These are phyloP conservation scores for Linepithema humile DNA, from an alignment of 1,140 invertebrate species.

Conservation along the genomic window DNA sequence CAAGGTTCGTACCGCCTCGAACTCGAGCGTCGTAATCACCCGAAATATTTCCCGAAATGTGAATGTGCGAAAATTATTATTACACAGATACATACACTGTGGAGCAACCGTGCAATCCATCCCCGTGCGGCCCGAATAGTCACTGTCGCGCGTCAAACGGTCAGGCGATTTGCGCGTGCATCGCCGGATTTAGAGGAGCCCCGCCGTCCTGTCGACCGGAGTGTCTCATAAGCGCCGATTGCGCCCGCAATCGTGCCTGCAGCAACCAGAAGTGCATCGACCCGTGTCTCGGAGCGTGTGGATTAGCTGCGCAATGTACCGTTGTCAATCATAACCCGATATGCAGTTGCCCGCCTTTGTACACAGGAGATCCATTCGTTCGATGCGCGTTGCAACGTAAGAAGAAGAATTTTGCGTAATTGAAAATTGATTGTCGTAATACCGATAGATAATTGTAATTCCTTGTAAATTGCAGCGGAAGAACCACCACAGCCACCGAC, in stretches of 20 bases:
- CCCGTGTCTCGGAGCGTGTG: constrained; percentile 90
- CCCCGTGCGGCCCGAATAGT: constrained; percentile 88
- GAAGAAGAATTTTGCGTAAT: constrained; percentile 45
- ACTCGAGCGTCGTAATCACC: background rate
- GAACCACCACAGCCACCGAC: constrained; percentile 70
- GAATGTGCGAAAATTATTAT: background rate
- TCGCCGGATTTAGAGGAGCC: constrained; percentile 87
- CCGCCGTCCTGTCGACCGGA: constrained; percentile 89
- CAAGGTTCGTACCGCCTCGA: constrained; percentile 73
- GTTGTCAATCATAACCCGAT: constrained; percentile 87
- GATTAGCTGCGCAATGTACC: constrained; percentile 86
- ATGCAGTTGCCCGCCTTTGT: constrained; percentile 87
- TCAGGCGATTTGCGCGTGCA: constrained; percentile 88
- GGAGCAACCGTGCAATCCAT: constrained; percentile 87
- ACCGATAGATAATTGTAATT: background rate
- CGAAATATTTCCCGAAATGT: background rate
- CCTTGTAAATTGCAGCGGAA: constrained; percentile 52
- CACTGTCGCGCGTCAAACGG: constrained; percentile 87
- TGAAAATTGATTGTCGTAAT: background rate
- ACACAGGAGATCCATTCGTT: constrained; percentile 86
- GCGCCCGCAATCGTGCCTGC: constrained; percentile 87
- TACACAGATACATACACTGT: constrained; percentile 61
- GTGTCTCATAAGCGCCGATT: constrained; percentile 89
- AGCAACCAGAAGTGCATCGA: constrained; percentile 89
- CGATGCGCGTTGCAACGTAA: constrained; percentile 84